Conservation (phyloP, 2,797 vertebrate genomes). For the Tinamus major region DNA sequence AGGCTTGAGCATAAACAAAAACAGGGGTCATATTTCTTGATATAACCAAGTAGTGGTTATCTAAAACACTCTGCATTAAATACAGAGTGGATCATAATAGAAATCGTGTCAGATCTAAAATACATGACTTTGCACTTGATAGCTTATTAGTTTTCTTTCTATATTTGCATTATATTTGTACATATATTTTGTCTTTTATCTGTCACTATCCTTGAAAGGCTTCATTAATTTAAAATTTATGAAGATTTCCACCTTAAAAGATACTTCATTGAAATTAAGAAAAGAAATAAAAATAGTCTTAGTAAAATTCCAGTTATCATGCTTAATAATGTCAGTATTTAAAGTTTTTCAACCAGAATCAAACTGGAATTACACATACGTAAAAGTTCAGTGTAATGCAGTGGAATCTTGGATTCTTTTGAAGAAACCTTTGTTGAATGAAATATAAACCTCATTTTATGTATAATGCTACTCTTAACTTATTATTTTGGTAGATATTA, state of each 20-base stretch:
- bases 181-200: background rate
- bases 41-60: background rate
- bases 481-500: background rate
- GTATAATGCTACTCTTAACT: background rate
- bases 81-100: background rate
- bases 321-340: background rate
- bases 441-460: background rate
- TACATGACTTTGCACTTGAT: background rate
- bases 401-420: background rate
- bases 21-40: background rate
- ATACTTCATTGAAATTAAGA: background rate
- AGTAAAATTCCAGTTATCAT: background rate
- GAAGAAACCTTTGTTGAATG: background rate
- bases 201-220: background rate
- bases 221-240: background rate
- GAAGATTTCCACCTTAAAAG: background rate
- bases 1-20: background rate
- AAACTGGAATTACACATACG: background rate
- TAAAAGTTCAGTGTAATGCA: background rate
- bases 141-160: background rate
- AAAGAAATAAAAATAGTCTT: background rate
- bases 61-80: background rate
- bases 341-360: background rate
- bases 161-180: background rate
- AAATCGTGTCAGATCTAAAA: background rate